Evolutionary conservation across 1,140 invertebrate genomes (phyloP), one percentile per base, ranked within the genome.

Genomic region (Ostrea denselamellosa): DNA sequence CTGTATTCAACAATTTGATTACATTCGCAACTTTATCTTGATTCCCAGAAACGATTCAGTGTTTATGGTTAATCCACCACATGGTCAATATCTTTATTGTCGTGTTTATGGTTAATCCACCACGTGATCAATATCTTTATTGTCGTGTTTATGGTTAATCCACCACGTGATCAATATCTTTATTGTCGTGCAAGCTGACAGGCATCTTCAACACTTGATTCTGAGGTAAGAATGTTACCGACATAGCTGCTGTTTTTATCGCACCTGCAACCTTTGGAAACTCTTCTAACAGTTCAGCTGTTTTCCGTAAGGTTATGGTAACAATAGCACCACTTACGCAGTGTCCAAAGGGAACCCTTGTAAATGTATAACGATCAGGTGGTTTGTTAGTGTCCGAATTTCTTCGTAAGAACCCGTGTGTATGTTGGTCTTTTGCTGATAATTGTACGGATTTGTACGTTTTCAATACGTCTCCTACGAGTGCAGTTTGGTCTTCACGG

Each of bases 391-490:
- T 28, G 19, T 88, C 52, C 4, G 86, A 62, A 28, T 88, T 68
- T 83, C 88, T 85, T 85, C 85, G 86, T 53, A 88, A 56, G 58
- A 86, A 86, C 25, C 9, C 0, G 51, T 88, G 88, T 22, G 83
- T 88, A 77, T 77, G 34, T 44, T 85, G 65, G 53, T 88, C 84
- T 17, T 17, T 0, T 65, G 22, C n/a, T 44, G 84, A 54, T n/a
- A 86, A 19, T n/a, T 28, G 53, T 28, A 89, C 81, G 7, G 83
- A 58, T 34, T 86, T 85, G 17, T 89, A 89, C 88, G 86, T 83
- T 56, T 89, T 89, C 8, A 85, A 86, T 19, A 86, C 86, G 58
- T 88, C 84, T 82, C 77, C 77, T 51, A 54, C 34, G n/a, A 89
- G 28, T 17, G 51, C 88, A 14, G 83, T 58, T 65, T 83, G 19